phyloP scores from a whole-genome alignment of 2,888 invertebrate species.

The Synergus umbraculus region DNA sequence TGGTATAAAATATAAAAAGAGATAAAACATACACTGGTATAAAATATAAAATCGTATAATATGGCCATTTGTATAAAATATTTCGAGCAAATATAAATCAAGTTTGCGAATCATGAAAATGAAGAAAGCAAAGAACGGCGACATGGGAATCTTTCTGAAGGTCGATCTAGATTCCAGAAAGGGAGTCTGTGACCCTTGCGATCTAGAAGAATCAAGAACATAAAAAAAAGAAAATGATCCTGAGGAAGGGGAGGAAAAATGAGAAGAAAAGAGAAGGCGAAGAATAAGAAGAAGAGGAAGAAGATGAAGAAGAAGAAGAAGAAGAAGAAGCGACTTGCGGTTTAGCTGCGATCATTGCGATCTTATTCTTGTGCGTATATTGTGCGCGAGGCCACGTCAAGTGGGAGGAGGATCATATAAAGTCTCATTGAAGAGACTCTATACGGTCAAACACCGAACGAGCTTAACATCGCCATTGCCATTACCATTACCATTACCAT shows the following conservation, averaged over 20 bases:
- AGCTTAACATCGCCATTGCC: slow-evolving; percentile 55
- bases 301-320: slow-evolving; percentile 43
- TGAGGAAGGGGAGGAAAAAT: slow-evolving; percentile 46
- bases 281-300: slow-evolving; percentile 41
- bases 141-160: slow-evolving; percentile 19
- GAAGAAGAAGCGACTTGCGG: slow-evolving; percentile 46
- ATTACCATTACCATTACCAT: slow-evolving; percentile 58
- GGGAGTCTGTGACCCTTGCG: slow-evolving; percentile 31
- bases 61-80: too few relatives aligned
- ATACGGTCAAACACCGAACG: slow-evolving; percentile 10
- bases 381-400: slow-evolving; percentile 33
- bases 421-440: slow-evolving; percentile 36
- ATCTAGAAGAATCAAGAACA: slow-evolving; percentile 31
- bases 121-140: background rate
- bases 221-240: slow-evolving; percentile 43
- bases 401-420: slow-evolving; percentile 36
- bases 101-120: background rate
- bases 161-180: slow-evolving; percentile 37
- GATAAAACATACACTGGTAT: too few relatives aligned
- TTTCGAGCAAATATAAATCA: background rate
- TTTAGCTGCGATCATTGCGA: slow-evolving; percentile 25
- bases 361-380: slow-evolving; percentile 30
- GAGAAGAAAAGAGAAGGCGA: slow-evolving; percentile 46
- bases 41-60: too few relatives aligned
- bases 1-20: too few relatives aligned